Base-by-base conservation (phyloP, 2,888 invertebrate genomes). In the Mantis religiosa region DNA sequence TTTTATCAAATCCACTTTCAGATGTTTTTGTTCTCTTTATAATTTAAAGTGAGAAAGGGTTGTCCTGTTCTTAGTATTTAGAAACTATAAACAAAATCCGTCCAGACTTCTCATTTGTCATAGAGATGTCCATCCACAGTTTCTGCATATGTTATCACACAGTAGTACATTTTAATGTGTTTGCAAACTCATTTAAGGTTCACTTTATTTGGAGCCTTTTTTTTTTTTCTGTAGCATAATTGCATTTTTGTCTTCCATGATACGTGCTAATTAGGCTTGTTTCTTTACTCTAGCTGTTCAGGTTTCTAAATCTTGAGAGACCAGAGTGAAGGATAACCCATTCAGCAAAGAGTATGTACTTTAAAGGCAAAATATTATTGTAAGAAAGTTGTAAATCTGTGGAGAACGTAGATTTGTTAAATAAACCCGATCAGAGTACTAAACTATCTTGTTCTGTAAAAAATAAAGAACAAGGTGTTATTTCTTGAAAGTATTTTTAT, bases 401-500 rank as follows among this genome's bases (percentile, higher is more conserved):
- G n/a, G 12, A n/a, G n/a, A 82, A 34, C 14, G n/a, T n/a, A 82
- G 87, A 41, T 87, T 87, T 87, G 87, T 87, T 87, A 86, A 81
- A 81, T 86, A 81, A 87, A 87, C 87, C 82, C 82, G 87, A 87
- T 87, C 87, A 87, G 87, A 87, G 82, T 87, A 82, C 87, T 86
- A 34, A 82, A 30, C 71, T 85, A 8, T 30, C 28, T 28, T 34
- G 28, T 34, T 25, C 30, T 28, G 14, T 41, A 28, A 30, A 84
- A 30, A 84, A 84, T 84, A 84, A 84, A 84, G 28, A 84, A 20
- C 34, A 28, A 28, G 25, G 14, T 84, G 30, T 28, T 25, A 25
- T 9, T 34, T 34, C n/a, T 34, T 27, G 2, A 7, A 28, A 41
- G 41, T 47, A 12, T 71, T 71, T 71, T 28, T 85, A 41, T 84